Evolutionary conservation across 2,797 vertebrate genomes (phyloP).

Genomic region (Oreochromis grahami): DNA sequence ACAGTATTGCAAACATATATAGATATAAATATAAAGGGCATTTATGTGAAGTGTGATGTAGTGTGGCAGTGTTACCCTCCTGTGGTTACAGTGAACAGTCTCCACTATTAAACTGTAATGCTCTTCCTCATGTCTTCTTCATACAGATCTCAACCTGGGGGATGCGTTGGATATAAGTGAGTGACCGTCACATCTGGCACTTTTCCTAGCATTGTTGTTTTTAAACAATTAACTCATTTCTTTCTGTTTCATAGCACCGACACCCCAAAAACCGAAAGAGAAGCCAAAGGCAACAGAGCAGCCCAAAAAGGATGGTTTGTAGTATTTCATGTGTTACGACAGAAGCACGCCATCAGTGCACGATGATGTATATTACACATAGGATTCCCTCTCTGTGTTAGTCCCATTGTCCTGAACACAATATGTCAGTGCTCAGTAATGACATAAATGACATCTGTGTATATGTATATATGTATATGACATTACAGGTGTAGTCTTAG

Average conservation of each 20-base stretch:
- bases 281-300: not conserved
- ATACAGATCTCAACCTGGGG: not conserved
- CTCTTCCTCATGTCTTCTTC: not conserved
- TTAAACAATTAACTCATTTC: not conserved
- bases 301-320: conserved; percentile 28
- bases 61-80: not conserved
- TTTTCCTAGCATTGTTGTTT: rapidly evolving
- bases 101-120: not conserved
- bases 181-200: not conserved
- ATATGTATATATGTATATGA: not conserved
- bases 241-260: not conserved
- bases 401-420: not conserved
- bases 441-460: not conserved
- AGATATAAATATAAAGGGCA: rapidly evolving
- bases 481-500: rapidly evolving
- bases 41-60: not conserved
- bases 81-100: not conserved
- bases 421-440: not conserved
- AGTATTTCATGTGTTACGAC: not conserved
- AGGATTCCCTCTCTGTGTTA: not conserved
- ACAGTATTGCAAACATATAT: not conserved
- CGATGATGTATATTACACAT: rapidly evolving
- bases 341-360: not conserved
- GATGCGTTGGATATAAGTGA: conserved; percentile 3
- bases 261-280: not conserved